Conservation (phyloP, 1,140 invertebrate genomes). For the Procambarus virginalis region DNA sequence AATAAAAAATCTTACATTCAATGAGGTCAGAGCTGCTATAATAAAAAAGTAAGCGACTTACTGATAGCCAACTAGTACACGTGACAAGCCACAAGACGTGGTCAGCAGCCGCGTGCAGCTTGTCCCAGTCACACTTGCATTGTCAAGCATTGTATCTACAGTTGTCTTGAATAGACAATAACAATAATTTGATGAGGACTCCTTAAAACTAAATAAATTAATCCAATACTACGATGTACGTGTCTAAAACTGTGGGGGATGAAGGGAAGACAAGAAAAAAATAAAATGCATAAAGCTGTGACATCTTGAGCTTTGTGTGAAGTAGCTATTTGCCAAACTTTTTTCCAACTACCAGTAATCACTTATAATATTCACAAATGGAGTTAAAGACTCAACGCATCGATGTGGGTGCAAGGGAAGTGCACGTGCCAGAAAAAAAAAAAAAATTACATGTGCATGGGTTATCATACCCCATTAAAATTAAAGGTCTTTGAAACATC, state of each 20-base stretch:
- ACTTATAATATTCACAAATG: too few species aligned
- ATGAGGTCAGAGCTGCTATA: neutral
- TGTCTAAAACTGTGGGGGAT: too few species aligned
- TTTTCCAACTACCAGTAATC: too few species aligned
- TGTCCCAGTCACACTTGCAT: conserved; percentile 57
- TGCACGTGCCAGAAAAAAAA: too few species aligned
- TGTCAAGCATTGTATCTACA: conserved; percentile 46
- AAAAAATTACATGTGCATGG: too few species aligned
- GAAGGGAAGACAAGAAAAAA: neutral
- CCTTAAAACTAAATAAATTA: neutral
- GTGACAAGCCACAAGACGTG: neutral
- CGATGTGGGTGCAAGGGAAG: too few species aligned
- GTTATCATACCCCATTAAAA: too few species aligned
- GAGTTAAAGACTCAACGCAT: too few species aligned
- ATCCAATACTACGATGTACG: neutral
- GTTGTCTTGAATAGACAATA: neutral
- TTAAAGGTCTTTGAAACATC: too few species aligned
- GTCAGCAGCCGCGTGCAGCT: neutral
- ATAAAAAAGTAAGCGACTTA: neutral
- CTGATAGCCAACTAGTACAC: neutral
- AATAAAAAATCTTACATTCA: neutral
- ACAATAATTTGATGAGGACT: too few species aligned
- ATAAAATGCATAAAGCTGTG: neutral
- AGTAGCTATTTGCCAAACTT: neutral
- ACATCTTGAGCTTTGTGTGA: neutral